These are phyloP conservation scores for Rhincodon typus DNA, from an alignment of 2,797 vertebrate species.

Conservation along the genomic window DNA sequence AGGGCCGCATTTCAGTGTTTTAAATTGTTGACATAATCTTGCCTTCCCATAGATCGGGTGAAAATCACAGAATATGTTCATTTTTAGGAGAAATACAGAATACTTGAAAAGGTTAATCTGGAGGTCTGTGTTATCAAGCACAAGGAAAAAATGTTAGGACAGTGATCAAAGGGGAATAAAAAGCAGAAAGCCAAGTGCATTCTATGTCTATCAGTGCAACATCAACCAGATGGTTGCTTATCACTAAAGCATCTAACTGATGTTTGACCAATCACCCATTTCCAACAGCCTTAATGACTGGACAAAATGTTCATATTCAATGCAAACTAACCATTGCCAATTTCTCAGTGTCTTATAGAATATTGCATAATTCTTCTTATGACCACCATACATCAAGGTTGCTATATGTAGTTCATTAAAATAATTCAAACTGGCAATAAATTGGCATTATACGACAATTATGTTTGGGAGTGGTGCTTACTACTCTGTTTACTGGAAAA, in stretches of 20 bases:
- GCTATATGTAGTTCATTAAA: background rate
- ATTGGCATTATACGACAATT: background rate
- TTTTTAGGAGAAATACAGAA: background rate
- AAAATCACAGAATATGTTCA: too few species aligned
- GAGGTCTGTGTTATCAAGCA: background rate
- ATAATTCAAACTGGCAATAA: background rate
- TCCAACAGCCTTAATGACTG: conserved; percentile 13
- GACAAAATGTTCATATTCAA: background rate
- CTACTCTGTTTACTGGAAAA: background rate
- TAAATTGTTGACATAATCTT: background rate
- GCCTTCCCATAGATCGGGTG: background rate
- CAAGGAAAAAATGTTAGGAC: conserved; percentile 5
- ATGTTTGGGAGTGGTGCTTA: background rate
- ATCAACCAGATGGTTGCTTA: conserved; percentile 36
- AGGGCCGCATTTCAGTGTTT: background rate
- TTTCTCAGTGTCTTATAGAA: background rate
- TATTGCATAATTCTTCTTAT: background rate
- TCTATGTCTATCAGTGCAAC: conserved; percentile 30
- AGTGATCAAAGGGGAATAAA: conserved; percentile 36
- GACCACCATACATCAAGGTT: background rate
- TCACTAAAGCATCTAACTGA: conserved; percentile 29
- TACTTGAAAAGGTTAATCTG: conserved; percentile 34
- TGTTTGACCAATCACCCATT: conserved; percentile 14
- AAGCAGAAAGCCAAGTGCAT: conserved; percentile 27
- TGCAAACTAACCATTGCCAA: background rate